Conservation (phyloP, 2,888 invertebrate species). For the Neuroscelio doddi region DNA sequence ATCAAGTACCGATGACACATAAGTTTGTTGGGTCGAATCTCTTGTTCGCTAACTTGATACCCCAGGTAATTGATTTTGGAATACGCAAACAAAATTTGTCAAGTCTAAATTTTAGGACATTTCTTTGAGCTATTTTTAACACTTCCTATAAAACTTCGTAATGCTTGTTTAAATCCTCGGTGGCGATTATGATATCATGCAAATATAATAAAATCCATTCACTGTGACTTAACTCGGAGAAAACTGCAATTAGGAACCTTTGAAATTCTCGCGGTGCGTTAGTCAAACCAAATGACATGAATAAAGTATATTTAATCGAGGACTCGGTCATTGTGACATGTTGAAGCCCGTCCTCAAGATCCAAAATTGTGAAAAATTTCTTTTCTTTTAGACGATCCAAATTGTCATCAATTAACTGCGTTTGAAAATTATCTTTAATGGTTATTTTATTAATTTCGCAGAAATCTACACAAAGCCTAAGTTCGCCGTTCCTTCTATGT, state of each 20-base stretch:
- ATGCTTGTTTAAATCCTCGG: too few relatives aligned
- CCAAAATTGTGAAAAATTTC: conserved; percentile 14
- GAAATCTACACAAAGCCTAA: conserved; percentile 18
- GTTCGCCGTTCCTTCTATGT: conserved; percentile 16
- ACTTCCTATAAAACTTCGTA: too few relatives aligned
- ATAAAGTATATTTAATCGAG: conserved; percentile 10
- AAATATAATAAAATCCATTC: conserved; percentile 11
- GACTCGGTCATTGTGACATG: conserved; percentile 20
- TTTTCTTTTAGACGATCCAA: conserved; percentile 6
- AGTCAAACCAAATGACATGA: conserved; percentile 15
- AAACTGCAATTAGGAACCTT: not conserved
- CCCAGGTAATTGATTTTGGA: too few relatives aligned
- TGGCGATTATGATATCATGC: conserved; percentile 16
- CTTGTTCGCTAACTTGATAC: too few relatives aligned
- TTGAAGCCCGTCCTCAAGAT: conserved; percentile 18
- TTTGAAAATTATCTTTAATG: conserved; percentile 17
- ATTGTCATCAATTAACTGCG: conserved; percentile 13
- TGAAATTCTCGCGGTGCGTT: conserved; percentile 24
- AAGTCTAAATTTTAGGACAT: too few relatives aligned
- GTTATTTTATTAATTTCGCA: conserved; percentile 24
- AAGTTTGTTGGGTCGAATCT: too few relatives aligned
- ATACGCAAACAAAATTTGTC: too few relatives aligned
- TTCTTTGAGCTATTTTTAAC: too few relatives aligned
- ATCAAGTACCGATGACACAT: too few relatives aligned
- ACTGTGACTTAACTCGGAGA: not conserved